Base-by-base conservation (phyloP, 2,888 invertebrate genomes). In the Hyles lineata region DNA sequence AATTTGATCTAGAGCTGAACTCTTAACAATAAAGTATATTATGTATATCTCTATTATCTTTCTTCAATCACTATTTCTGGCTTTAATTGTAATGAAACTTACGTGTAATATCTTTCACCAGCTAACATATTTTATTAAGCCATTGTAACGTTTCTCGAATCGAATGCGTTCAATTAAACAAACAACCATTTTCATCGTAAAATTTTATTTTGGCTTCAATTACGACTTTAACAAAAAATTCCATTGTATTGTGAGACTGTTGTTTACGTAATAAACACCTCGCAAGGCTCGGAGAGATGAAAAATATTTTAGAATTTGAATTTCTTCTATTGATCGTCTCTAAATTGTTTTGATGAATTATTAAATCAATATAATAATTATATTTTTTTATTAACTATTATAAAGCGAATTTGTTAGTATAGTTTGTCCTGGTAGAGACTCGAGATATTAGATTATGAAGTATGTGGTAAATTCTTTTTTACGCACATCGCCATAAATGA, bases 121-220 rank as follows among this genome's bases (percentile, higher is more conserved):
- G 17, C 43, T 50, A 67, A 23, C 6, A 50, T 67, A 63, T 67
- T 67, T 67, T 67, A 67, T 67, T 23, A 50, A 50, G 17, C 23
- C 50, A 23, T 67, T 67, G 50, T 67, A 50, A 23, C 43, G 43
- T 67, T 67, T 50, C 43, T 43, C 23, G 50, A 3, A 67, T 67
- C 67, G 67, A 50, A 67, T 21, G 43, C 17, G 67, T 67, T 67
- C 67, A 67, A 67, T 67, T 50, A 50, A 67, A 67, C 67, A 67
- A 67, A 67, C 67, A 67, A n/a, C 43, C 67, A 50, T 67, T 43
- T 17, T 50, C 67, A 23, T 67, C 67, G 67, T 67, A 23, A 67
- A 67, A 67, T 67, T 67, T 67, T 67, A 67, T 67, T 67, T 50
- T 50, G 11, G 67, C 23, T 67, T 67, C 67, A 67, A 67, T 67